A percentile compares a stretch with the other conserved stretches of the same genome.
Evolutionary conservation across 2,888 invertebrate species (phyloP).

Genomic region (Vanessa cardui): DNA sequence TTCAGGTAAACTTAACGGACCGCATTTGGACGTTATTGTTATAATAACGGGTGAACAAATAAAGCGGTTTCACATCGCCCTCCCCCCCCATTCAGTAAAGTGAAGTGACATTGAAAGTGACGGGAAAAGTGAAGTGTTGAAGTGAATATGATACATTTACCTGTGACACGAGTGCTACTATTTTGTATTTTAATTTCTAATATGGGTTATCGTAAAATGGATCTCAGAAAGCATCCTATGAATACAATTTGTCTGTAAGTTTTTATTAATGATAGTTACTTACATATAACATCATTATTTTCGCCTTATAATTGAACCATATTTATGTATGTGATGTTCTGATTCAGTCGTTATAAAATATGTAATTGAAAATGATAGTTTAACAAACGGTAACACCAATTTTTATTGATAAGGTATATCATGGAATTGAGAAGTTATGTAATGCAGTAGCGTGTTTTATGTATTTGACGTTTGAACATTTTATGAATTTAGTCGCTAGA

Average conservation of each 20-base stretch:
- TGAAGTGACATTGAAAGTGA: constrained; percentile 24
- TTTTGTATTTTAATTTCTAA: constrained; percentile 9
- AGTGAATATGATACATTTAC: constrained; percentile 3
- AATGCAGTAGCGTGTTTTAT: too few relatives aligned
- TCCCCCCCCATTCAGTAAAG: background rate
- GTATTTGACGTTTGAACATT: too few relatives aligned
- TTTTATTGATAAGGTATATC: too few relatives aligned
- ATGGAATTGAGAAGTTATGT: too few relatives aligned
- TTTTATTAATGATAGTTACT: constrained; percentile 5
- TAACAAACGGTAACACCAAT: too few relatives aligned
- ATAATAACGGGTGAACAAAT: constrained; percentile 27
- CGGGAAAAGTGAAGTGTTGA: background rate
- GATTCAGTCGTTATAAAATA: too few relatives aligned
- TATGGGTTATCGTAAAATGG: constrained; percentile 3
- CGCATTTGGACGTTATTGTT: constrained; percentile 31
- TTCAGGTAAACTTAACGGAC: constrained; percentile 23
- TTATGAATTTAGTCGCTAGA: too few relatives aligned
- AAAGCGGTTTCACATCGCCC: constrained; percentile 1
- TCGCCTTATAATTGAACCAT: background rate
- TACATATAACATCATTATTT: background rate
- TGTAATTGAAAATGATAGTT: too few relatives aligned
- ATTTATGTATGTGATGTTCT: background rate
- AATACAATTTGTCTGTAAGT: constrained; percentile 12
- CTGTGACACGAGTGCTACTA: constrained; percentile 14
- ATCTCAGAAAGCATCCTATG: constrained; percentile 11